Evolutionary conservation across 2,797 vertebrate genomes (phyloP).

Genomic region (Rhinatrema bivittatum): DNA sequence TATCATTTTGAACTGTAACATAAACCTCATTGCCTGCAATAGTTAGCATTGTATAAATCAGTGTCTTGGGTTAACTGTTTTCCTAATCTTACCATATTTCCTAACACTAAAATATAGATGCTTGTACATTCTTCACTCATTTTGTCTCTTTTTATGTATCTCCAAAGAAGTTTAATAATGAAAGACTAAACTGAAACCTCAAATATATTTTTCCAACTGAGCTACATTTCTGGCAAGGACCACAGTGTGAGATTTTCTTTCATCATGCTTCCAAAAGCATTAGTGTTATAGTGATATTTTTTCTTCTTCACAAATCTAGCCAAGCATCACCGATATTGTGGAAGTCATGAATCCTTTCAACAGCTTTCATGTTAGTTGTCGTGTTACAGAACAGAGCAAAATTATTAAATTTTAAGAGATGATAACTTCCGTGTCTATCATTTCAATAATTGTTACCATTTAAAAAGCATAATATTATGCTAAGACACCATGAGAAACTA

Average conservation of each 20-base stretch:
- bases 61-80: conserved; percentile 60
- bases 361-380: no score
- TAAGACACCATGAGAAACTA: no score
- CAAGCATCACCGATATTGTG: no score
- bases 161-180: conserved; percentile 19
- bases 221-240: conserved; percentile 2
- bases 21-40: conserved; percentile 56
- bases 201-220: conserved; percentile 11
- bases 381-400: no score
- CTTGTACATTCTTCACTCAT: conserved; percentile 65
- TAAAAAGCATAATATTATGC: no score
- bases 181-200: no score
- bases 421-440: no score
- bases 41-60: conserved; percentile 53
- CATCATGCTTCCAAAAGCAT: no score
- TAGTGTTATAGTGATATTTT: no score
- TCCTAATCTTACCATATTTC: conserved; percentile 58
- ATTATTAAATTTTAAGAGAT: no score
- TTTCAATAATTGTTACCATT: no score
- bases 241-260: not conserved
- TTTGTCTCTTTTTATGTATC: conserved; percentile 43
- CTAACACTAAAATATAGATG: conserved; percentile 70
- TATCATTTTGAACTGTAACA: conserved; percentile 52
- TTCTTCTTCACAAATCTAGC: not conserved
- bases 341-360: no score